Evolutionary conservation across 2,113 vertebrate species (phyloP), one percentile per base, ranked within the genome.

Genomic region (Connochaetes taurinus): DNA sequence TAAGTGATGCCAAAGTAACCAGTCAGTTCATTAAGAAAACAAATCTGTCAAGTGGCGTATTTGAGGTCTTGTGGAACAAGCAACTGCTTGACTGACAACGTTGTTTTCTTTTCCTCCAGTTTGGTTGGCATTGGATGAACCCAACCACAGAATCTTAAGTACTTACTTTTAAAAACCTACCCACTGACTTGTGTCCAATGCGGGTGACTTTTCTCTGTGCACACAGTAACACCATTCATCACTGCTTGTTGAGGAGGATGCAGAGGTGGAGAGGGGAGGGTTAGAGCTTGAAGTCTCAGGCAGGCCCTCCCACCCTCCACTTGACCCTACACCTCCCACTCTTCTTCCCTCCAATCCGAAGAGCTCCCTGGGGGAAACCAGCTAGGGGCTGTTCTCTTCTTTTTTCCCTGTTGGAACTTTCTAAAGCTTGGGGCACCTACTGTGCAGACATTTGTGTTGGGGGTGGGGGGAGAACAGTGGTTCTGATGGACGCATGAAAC

Each of bases 1-100:
- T 91, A 98, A 91, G 94, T n/a, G 78, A 67, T 96, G 96, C 94
- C 97, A 97, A 97, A 98, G 96, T 97, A 98, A 98, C 91, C 91
- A 97, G 87, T 95, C 81, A 81, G 81, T 94, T 91, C 89, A 81
- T 85, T 97, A 96, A 92, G 62, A 89, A 98, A 96, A 97, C 78
- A 97, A 89, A 94, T 91, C 91, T 86, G 78, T 94, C 60, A 86
- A 87, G 91, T 57, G 27, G 80, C 58, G 0, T 33, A 92, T 90
- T 89, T 94, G 94, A 95, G 97, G 85, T 78, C 95, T 55, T 71
- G 60, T 36, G 71, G 85, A 95, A 95, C 76, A 93, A 95, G 94
- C 74, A 91, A 85, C 84, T 76, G 94, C 60, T 58, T 89, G 95
- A 97, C 96, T 84, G 97, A 96, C 95, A 94, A 47, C 90, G 78